Percentiles rank a stretch among this genome's conserved stretches.
Conservation (phyloP, 1,140 invertebrate species). For the Myzus persicae region DNA sequence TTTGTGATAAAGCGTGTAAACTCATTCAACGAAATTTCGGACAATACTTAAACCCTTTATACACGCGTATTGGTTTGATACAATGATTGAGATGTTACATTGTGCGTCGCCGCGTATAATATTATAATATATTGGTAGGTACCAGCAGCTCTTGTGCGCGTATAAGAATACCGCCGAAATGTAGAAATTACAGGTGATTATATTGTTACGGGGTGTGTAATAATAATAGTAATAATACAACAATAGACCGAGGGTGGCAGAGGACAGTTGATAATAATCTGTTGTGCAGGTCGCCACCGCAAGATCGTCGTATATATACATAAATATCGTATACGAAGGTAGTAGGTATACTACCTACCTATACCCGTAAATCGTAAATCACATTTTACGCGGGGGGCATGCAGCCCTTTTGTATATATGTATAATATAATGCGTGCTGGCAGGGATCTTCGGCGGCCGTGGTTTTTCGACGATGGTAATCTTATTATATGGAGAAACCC, state of each 20-base stretch:
- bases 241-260: conserved; percentile 44
- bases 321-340: neutral
- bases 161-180: neutral
- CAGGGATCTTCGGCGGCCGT: neutral
- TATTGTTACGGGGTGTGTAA: conserved; percentile 25
- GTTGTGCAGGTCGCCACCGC: conserved; percentile 42
- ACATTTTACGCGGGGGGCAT: conserved; percentile 29
- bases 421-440: neutral
- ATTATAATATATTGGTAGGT: neutral
- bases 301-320: neutral
- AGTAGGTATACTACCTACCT: neutral
- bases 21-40: neutral
- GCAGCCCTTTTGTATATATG: neutral
- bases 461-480: conserved; percentile 44
- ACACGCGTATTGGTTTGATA: conserved; percentile 19
- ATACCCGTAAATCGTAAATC: conserved; percentile 43
- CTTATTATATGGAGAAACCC: conserved; percentile 33
- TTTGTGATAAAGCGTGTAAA: conserved; percentile 23
- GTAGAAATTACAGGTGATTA: conserved; percentile 54
- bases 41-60: conserved; percentile 46
- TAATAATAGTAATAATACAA: conserved; percentile 32
- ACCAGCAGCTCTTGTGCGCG: neutral
- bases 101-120: neutral
- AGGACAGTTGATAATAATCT: conserved; percentile 57
- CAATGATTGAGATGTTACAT: conserved; percentile 44